phyloP scores from a whole-genome alignment of 1,140 invertebrate species.

The Anoplolepis gracilipes region DNA sequence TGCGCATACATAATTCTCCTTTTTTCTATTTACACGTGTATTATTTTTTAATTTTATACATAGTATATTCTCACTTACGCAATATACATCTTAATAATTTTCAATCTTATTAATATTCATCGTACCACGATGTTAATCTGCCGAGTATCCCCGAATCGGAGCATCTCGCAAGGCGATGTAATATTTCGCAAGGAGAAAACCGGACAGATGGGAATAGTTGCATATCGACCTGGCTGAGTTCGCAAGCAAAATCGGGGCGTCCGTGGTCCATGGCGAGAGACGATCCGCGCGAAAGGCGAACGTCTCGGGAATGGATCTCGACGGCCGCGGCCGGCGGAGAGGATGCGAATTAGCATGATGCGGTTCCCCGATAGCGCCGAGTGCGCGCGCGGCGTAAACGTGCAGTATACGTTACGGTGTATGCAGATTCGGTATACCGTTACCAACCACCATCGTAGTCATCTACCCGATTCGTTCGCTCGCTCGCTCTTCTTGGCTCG shows the following conservation, averaged over 20 bases:
- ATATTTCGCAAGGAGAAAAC: slow-evolving; percentile 26
- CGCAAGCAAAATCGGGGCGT: slow-evolving; percentile 44
- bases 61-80: background rate
- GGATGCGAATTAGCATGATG: slow-evolving; percentile 70
- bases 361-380: slow-evolving; percentile 64
- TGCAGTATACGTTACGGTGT: slow-evolving; percentile 40
- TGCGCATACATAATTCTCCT: no score
- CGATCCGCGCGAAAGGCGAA: slow-evolving; percentile 47
- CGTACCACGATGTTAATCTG: no score
- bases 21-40: background rate
- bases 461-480: slow-evolving; percentile 58
- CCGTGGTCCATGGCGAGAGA: slow-evolving; percentile 45
- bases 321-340: slow-evolving; percentile 39
- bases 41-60: background rate
- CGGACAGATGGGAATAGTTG: slow-evolving; percentile 30
- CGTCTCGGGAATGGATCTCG: slow-evolving; percentile 45
- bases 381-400: slow-evolving; percentile 46
- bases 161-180: slow-evolving; percentile 1
- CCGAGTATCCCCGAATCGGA: background rate
- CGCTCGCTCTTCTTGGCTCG: slow-evolving; percentile 56
- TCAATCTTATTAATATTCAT: background rate
- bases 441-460: slow-evolving; percentile 61
- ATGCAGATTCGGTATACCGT: slow-evolving; percentile 74
- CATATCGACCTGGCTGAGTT: slow-evolving; percentile 36
- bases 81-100: background rate